Base-by-base conservation (phyloP, 2,113 vertebrate species). In the Caracal caracal region DNA sequence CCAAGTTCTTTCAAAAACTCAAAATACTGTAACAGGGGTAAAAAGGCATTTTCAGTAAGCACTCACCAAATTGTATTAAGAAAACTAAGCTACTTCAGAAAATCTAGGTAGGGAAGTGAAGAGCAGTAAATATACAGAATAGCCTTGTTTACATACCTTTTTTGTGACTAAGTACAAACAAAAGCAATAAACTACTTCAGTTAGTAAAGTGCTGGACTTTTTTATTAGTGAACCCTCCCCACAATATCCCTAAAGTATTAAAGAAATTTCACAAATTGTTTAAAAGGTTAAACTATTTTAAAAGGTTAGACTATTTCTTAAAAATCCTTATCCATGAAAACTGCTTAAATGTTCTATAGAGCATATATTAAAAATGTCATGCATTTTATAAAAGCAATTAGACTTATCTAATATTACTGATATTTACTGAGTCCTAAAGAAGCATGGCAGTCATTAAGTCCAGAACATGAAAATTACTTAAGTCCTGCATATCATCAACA, bases 361-460 rank as follows among this genome's bases (percentile, higher is more conserved):
- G 96, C 87, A 97, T 63, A 84, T 80, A 89, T 81, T 63, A 56
- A 97, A 95, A 97, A 95, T 63, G 47, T 92, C 96, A 97, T 97
- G 89, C 95, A 96, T 87, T 94, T 96, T 61, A 94, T 91, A 88
- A 96, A 96, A 88, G 28, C 73, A 95, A 51, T 71, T 47, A 97
- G 40, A 95, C 73, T 96, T 94, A 89, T 70, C 59, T 75, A 96
- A 33, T 43, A 95, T 66, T 56, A 95, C 11, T 90, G 96, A 6
- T 76, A 96, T 94, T 93, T 95, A 94, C 37, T 73, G 22, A 97
- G 33, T 73, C 65, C 51, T 59, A 96, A 70, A 90, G 56, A 40
- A 92, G 81, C 49, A 91, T 30, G 82, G 86, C 35, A 82, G 53
- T 94, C n/a, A 2, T 53, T 76, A 96, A 85, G 47, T 92, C 56